phyloP scores from a whole-genome alignment of 1,140 invertebrate species.

The Phortica variegata region DNA sequence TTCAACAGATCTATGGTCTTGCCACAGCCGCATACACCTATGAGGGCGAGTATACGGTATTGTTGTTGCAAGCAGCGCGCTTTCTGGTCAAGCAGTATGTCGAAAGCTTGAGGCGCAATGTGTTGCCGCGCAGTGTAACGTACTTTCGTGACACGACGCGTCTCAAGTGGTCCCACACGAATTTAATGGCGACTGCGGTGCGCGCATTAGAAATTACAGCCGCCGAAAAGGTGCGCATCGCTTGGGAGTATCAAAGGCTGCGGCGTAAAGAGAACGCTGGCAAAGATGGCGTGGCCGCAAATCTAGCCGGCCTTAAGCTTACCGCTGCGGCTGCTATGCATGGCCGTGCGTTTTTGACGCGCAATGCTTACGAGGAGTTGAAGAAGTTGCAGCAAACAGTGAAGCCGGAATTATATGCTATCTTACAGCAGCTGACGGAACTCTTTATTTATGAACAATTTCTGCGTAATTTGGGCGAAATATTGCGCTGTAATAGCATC shows the following conservation, averaged over 20 bases:
- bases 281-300: slow-evolving; percentile 75
- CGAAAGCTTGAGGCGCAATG: slow-evolving; percentile 62
- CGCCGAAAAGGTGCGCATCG: slow-evolving; percentile 67
- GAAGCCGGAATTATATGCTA: slow-evolving; percentile 60
- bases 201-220: slow-evolving; percentile 56
- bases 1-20: slow-evolving; percentile 77
- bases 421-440: slow-evolving; percentile 71
- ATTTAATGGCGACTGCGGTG: slow-evolving; percentile 20
- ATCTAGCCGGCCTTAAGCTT: slow-evolving; percentile 76
- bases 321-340: slow-evolving; percentile 73
- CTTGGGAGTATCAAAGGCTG: slow-evolving; percentile 55
- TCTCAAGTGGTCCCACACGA: slow-evolving; percentile 20
- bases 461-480: slow-evolving; percentile 69
- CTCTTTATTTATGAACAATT: slow-evolving; percentile 77
- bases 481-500: slow-evolving; percentile 69
- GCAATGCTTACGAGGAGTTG: slow-evolving; percentile 63
- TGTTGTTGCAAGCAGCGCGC: slow-evolving; percentile 85
- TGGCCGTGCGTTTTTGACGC: slow-evolving; percentile 72
- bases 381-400: slow-evolving; percentile 46
- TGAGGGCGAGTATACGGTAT: slow-evolving; percentile 93
- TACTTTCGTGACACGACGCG: slow-evolving; percentile 42
- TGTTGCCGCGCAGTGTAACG: slow-evolving; percentile 52
- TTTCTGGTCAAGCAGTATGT: slow-evolving; percentile 66
- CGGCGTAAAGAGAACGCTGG: slow-evolving; percentile 63
- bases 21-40: slow-evolving; percentile 87